phyloP scores from a whole-genome alignment of 92 coral and sea anemone genomes.

The Virgularia gustaviana region DNA sequence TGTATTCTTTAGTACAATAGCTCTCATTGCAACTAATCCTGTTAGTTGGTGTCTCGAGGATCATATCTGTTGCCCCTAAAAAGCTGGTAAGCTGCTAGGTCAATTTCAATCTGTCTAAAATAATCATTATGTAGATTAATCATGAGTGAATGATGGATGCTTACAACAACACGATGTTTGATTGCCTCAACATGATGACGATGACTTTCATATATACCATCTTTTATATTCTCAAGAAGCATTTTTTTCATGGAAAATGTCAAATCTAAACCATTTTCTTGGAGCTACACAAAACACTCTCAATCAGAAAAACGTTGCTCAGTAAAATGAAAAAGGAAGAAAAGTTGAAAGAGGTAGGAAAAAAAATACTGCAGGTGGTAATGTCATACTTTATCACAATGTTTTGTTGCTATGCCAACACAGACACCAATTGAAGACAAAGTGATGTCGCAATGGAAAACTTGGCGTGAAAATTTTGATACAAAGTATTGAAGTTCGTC shows the following conservation, averaged over 20 bases:
- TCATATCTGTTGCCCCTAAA: too few species aligned
- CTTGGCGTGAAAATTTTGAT: constrained; percentile 84
- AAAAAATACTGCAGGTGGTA: background rate
- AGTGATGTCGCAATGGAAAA: constrained; percentile 82
- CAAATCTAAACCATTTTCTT: constrained; percentile 86
- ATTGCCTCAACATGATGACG: constrained; percentile 89
- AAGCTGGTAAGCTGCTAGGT: too few species aligned
- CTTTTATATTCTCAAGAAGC: constrained; percentile 76
- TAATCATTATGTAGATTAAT: background rate
- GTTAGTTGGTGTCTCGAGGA: too few species aligned
- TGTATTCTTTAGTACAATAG: background rate
- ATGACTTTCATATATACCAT: constrained; percentile 86
- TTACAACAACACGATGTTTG: constrained; percentile 83
- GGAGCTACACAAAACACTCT: constrained; percentile 60
- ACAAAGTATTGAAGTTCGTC: constrained; percentile 90
- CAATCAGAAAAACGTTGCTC: background rate
- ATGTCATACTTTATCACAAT: constrained; percentile 77
- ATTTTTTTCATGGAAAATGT: constrained; percentile 96
- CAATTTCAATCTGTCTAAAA: background rate
- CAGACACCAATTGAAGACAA: constrained; percentile 87
- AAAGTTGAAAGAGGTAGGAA: background rate
- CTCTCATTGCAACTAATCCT: background rate
- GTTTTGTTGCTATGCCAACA: constrained; percentile 78
- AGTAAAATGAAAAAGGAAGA: background rate
- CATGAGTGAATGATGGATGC: constrained; percentile 3